Base-by-base conservation (phyloP, 2,888 invertebrate species). In the Blastobasis adustella region DNA sequence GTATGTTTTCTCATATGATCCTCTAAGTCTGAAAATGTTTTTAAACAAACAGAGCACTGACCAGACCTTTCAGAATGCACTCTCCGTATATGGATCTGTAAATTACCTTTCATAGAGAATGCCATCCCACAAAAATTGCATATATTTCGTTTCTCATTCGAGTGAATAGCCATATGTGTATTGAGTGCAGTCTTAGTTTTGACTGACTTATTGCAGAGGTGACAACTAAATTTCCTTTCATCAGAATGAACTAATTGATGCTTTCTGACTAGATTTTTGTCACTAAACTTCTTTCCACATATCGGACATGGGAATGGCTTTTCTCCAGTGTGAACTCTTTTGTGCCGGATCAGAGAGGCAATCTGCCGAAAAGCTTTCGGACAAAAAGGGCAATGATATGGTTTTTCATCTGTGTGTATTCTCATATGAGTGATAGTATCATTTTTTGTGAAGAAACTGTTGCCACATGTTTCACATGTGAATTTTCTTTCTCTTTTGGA, bases 1-100 rank as follows among this genome's bases (percentile, higher is more conserved):
- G 90, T 91, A 57, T 91, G 91, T 55, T 89, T 88, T 0, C 89
- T 72, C 89, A 90, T 89, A 58, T 91, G 91, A 1, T 82, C 86
- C 49, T 86, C 87, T 10, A 91, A 60, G 61, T 91, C 89, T 0
- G 91, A 80, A 59, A 89, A 91, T 5, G 85, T 81, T 63, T 91
- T 91, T 6, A 79, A 65, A 60, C 91, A 91, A 5, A 90, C 63
- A 0, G 67, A 70, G 61, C 91, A 91, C 5, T 83, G 72, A 0
- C 90, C 91, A 0, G 91, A 90, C 50, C 82, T 79, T 51, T 90
- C 90, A 0, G 91, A 90, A 52, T 91, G 91, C 49, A 89, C 87
- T 41, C 90, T 80, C 54, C 78, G 78, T 41, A 90, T 87, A 53
- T 91, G 91, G 0, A 81, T 82, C 58, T 82, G 89, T 7, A 91